These are phyloP conservation scores for Acrobeloides nanus DNA, from an alignment of 2,888 invertebrate genomes.

Conservation along the genomic window DNA sequence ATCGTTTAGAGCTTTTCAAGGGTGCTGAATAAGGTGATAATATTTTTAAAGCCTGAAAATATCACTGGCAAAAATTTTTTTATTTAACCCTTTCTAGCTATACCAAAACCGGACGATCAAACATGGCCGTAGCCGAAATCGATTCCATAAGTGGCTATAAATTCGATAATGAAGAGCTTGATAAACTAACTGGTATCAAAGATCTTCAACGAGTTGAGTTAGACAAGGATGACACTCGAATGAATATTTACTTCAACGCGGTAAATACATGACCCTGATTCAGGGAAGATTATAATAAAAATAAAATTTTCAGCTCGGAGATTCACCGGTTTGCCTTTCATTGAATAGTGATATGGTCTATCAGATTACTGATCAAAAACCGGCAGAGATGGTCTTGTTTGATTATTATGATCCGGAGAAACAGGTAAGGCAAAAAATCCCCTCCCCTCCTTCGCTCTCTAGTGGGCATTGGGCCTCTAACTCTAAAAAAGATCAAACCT, in stretches of 20 bases:
- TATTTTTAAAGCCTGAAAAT: too few species aligned
- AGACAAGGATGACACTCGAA: conserved; percentile 54
- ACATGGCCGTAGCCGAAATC: conserved; percentile 57
- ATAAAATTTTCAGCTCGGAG: conserved; percentile 35
- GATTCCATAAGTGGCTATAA: conserved; percentile 40
- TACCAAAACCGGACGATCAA: too few species aligned
- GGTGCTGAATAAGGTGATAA: too few species aligned
- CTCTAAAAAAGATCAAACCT: too few species aligned
- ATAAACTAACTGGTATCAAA: conserved; percentile 33
- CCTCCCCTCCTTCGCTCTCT: too few species aligned
- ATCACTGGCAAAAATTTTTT: too few species aligned
- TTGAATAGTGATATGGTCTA: conserved; percentile 74
- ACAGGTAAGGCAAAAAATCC: conserved; percentile 32
- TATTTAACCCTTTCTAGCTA: too few species aligned
- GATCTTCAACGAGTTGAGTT: conserved; percentile 54
- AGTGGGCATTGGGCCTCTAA: too few species aligned
- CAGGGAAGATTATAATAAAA: background rate
- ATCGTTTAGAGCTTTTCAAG: too few species aligned
- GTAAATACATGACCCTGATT: conserved; percentile 34
- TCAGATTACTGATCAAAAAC: conserved; percentile 76
- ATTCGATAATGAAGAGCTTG: conserved; percentile 47
- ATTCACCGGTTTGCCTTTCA: conserved; percentile 65
- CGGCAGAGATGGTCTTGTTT: conserved; percentile 74
- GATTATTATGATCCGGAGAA: conserved; percentile 77
- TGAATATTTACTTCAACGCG: conserved; percentile 57